Base-by-base conservation (phyloP, 2,888 invertebrate genomes). In the Onthophagus sagittarius region DNA sequence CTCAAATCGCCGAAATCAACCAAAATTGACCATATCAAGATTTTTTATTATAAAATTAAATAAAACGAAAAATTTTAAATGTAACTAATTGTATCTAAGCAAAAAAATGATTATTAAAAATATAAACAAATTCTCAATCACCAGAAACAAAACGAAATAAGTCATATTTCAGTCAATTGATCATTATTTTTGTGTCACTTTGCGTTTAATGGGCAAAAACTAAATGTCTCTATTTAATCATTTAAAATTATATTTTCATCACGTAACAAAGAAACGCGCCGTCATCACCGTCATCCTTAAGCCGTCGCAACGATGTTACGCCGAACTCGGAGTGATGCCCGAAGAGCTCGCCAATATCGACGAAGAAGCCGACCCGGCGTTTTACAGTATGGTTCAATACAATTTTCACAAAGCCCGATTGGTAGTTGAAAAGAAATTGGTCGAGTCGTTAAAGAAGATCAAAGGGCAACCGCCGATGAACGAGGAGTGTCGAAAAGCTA, bases 371-470 rank as follows among this genome's bases (percentile, higher is more conserved):
- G 80, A 90, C 78, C 90, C 90, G 0, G 86, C 86, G 63, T 90
- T 90, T 80, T 88, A 84, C 79, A 84, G 86, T 74, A 91, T 91
- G 90, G 91, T 93, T 53, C 90, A 92, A 79, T 90, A 88, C 80
- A 92, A 89, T 83, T 92, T 90, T 81, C 91, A 92, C 81, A 86
- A 87, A 75, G 92, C 92, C 0, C 87, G 89, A 64, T 80, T 80
- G 2, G 82, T 87, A 0, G 84, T 84, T 39, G 89, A 90, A 79
- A 88, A 89, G 0, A 83, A 88, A 15, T 83, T 91, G 2, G 79
- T 86, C 0, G 88, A 89, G 0, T 85, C 89, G 70, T 84, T 84
- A 73, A 85, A 81, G 78, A 88, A 85, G 77, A 83, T 69, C 53
- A 71, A 69, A n/a, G 75, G 75, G n/a, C 64, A 63, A 53, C 64